Base-by-base conservation (phyloP, 2,888 invertebrate species). In the Megastigmus dorsalis region DNA sequence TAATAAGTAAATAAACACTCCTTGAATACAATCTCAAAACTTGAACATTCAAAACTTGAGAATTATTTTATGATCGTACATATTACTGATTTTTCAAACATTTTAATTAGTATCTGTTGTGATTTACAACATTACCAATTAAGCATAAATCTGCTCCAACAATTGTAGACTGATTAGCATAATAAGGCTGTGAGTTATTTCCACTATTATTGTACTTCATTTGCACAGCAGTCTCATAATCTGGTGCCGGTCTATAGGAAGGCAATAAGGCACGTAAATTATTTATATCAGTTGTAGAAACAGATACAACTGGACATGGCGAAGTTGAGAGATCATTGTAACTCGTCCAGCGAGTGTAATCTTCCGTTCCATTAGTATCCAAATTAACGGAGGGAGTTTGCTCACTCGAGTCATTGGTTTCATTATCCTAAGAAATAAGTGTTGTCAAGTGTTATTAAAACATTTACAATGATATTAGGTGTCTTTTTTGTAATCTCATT, bases 161-260 rank as follows among this genome's bases (percentile, higher is more conserved):
- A 55, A 87, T 87, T 13, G 86, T 84, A 0, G 87, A 86, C 71
- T 87, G 87, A 83, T 87, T 87, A 18, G 86, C 87, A 68, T 87
- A 88, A 81, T 85, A 87, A 62, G 87, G 88, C 75, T 86, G 86
- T 4, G 84, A 81, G 59, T 83, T 82, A 68, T 83, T 85, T 23
- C 82, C 83, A 23, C 82, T 80, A 60, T 84, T 87, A 69, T 84
- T 76, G 65, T 95, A 94, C 85, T 96, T 96, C 82, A 95, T 94
- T 85, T 95, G 95, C 75, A 98, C 91, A 13, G 97, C 97, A 0
- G 96, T 96, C 85, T 97, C 97, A 88, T 98, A 98, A 89, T 97
- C 97, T 0, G 98, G 98, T 1, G 97, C 96, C 0, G 95, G 95
- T 2, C 97, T 91, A 86, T 96, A 96, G 0, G 93, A 93, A 0